Conservation (phyloP, 2,113 vertebrate genomes). For the Lonchura striata region DNA sequence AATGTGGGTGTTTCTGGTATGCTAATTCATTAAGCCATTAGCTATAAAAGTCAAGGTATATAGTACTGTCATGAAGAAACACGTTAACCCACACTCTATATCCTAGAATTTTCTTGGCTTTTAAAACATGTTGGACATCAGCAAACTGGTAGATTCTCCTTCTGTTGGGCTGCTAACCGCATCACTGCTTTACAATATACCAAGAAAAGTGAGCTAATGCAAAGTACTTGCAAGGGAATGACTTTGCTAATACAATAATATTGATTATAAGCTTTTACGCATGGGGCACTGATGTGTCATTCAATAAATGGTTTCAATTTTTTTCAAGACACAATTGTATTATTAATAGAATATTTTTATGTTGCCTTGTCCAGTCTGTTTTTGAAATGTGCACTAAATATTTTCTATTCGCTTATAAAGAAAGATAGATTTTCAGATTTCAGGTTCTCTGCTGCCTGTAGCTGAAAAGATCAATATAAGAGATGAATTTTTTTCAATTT, state of each 20-base stretch:
- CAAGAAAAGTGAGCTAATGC: background rate
- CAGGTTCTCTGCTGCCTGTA: background rate
- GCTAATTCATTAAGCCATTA: background rate
- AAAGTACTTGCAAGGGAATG: background rate
- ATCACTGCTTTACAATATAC: background rate
- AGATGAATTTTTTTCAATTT: background rate
- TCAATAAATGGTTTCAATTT: background rate
- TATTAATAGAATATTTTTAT: background rate
- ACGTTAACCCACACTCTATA: background rate
- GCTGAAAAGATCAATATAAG: background rate
- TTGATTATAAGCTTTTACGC: background rate
- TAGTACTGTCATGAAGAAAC: background rate
- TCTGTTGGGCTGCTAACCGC: accelerated
- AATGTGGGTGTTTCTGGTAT: background rate
- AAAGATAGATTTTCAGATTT: background rate
- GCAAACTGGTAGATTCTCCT: background rate
- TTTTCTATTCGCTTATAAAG: background rate
- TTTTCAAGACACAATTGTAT: background rate
- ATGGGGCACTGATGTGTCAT: background rate
- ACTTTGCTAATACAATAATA: background rate
- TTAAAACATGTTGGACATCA: background rate
- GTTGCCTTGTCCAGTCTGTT: background rate
- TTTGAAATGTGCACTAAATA: background rate
- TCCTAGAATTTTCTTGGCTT: background rate
- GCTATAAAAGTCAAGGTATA: background rate